These are phyloP conservation scores for Nothocercus julius DNA, from an alignment of 2,113 vertebrate genomes.

Conservation along the genomic window DNA sequence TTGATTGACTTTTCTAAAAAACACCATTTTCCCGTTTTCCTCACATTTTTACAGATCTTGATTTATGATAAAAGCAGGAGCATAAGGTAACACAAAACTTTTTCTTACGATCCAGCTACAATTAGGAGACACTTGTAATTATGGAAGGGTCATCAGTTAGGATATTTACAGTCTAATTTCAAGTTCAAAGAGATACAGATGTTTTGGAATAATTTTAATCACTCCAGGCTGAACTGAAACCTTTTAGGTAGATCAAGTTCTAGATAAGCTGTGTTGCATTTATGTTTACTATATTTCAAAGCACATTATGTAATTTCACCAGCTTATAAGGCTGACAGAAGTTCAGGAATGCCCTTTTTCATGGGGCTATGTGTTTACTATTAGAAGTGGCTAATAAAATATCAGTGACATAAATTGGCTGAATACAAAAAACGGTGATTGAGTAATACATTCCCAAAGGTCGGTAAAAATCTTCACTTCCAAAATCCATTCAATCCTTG, in stretches of 20 bases:
- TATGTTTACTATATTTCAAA: neutral
- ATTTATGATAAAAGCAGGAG: neutral
- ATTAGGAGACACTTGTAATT: neutral
- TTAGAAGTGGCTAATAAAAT: neutral
- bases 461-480: neutral
- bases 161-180: neutral
- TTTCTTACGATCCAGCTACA: neutral
- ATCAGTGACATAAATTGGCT: neutral
- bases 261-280: neutral
- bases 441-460: neutral
- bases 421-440: neutral
- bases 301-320: neutral
- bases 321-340: neutral
- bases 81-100: neutral
- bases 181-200: neutral
- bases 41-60: neutral
- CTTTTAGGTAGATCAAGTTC: neutral
- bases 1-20: neutral
- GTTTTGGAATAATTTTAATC: neutral
- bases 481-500: neutral
- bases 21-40: neutral
- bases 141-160: neutral
- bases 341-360: neutral
- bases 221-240: neutral
- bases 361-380: neutral